These are phyloP conservation scores for Drosophila funebris DNA, from an alignment of 1,140 invertebrate species.

Conservation along the genomic window DNA sequence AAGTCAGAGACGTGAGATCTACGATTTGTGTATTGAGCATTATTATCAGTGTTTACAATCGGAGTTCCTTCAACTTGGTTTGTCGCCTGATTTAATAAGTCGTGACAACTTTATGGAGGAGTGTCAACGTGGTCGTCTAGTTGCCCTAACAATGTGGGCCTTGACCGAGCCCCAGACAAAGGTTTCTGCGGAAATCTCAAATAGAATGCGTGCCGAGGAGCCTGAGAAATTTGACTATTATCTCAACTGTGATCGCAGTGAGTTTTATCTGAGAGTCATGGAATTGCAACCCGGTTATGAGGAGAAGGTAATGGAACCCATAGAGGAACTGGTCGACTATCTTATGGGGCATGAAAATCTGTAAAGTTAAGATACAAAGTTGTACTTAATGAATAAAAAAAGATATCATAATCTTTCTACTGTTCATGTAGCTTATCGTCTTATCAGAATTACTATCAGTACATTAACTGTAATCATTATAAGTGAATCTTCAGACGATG, in stretches of 20 bases:
- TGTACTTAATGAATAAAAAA: not conserved
- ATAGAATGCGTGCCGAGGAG: slow-evolving; percentile 52
- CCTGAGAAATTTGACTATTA: slow-evolving; percentile 71
- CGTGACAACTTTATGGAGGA: slow-evolving; percentile 47
- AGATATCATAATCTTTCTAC: not conserved
- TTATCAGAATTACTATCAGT: not conserved
- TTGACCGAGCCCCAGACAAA: slow-evolving; percentile 67
- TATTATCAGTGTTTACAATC: slow-evolving; percentile 42
- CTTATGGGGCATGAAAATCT: slow-evolving; percentile 24
- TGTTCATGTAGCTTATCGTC: not conserved
- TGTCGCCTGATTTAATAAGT: slow-evolving; percentile 26
- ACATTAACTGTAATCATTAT: too few species aligned
- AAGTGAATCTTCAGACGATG: not conserved
- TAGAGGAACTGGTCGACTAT: slow-evolving; percentile 64
- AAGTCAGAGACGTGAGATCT: slow-evolving; percentile 13
- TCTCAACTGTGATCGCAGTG: slow-evolving; percentile 64
- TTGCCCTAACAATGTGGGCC: slow-evolving; percentile 48
- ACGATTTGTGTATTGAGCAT: slow-evolving; percentile 44
- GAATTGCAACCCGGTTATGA: slow-evolving; percentile 62
- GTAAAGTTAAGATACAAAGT: not conserved
- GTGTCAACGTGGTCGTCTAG: slow-evolving; percentile 36
- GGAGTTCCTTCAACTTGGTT: slow-evolving; percentile 23
- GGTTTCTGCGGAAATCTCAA: slow-evolving; percentile 45
- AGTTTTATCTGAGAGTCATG: slow-evolving; percentile 62
- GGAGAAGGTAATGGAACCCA: slow-evolving; percentile 56